phyloP scores from a whole-genome alignment of 2,113 vertebrate genomes.

The Atractosteus spatula region DNA sequence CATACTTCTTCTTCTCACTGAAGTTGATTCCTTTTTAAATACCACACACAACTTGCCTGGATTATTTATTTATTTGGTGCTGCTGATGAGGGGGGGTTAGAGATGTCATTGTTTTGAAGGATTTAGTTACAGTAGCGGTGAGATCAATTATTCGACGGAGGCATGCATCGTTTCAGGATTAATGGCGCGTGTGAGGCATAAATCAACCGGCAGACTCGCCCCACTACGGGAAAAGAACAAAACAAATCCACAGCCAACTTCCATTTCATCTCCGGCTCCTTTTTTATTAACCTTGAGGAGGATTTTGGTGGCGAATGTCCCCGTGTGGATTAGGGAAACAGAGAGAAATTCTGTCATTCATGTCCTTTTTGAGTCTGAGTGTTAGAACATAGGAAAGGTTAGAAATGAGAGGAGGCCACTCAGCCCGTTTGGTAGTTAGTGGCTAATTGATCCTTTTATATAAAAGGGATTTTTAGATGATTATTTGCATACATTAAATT shows the following conservation, averaged over 20 bases:
- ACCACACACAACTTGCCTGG: slow-evolving; percentile 1
- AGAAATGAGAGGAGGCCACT: too few relatives aligned
- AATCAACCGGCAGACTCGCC: slow-evolving; percentile 60
- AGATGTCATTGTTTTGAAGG: slow-evolving; percentile 64
- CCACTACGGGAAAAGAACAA: slow-evolving; percentile 46
- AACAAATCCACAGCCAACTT: slow-evolving; percentile 52
- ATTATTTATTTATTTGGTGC: slow-evolving; percentile 9
- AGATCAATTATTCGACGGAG: slow-evolving; percentile 74
- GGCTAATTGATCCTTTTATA: too few relatives aligned
- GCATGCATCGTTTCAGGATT: slow-evolving; percentile 67
- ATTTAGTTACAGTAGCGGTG: slow-evolving; percentile 71
- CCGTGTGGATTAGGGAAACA: too few relatives aligned
- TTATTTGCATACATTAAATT: too few relatives aligned
- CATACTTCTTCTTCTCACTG: background rate
- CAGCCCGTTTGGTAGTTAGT: too few relatives aligned
- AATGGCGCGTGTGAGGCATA: slow-evolving; percentile 66
- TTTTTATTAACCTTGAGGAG: slow-evolving; percentile 60
- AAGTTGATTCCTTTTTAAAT: background rate
- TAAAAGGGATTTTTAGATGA: too few relatives aligned
- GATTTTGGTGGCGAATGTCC: slow-evolving; percentile 26
- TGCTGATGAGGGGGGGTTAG: slow-evolving; percentile 38
- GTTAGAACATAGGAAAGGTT: too few relatives aligned
- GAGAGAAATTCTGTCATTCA: too few relatives aligned
- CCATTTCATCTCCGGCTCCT: slow-evolving; percentile 48
- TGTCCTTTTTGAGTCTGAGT: too few relatives aligned